Base-by-base conservation (phyloP, 2,113 vertebrate genomes). In the Nasalis larvatus region DNA sequence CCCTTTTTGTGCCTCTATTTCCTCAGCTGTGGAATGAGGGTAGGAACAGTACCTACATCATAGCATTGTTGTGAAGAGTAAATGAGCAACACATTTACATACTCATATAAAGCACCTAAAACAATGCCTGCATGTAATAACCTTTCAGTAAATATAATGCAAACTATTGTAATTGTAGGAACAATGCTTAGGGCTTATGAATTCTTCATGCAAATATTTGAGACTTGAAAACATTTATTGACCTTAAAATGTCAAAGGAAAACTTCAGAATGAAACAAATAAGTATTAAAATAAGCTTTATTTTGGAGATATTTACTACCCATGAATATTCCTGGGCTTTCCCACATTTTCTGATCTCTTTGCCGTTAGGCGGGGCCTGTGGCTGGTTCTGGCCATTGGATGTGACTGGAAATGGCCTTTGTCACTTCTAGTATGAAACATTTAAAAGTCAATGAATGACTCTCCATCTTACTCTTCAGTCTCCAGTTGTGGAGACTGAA, bases 201-300 rank as follows among this genome's bases (percentile, higher is more conserved):
- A 35, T 6, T 58, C 25, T 95, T 88, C 35, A 9, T 68, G 47
- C 40, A 68, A 21, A 27, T 49, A 32, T 35, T 35, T 54, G 40
- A 74, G 17, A 63, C 56, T 52, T 88, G 69, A 47, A 84, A 84
- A 35, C 25, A 25, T 2, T 21, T 20, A 80, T 47, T 85, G 73
- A 9, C 54, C 81, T 60, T 81, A 58, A 94, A 74, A 74, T 73
- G 52, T 6, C 58, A 95, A 85, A 97, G 63, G 23, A 84, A 91
- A 91, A 80, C 30, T 47, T 49, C 42, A 90, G 80, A 87, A 83
- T 54, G 47, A 69, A 69, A 68, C 73, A 47, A 76, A 32, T 27
- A 14, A 63, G 23, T 49, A 40, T 54, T 52, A 93, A 49, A 32
- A 27, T 30, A 68, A 17, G 16, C 73, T 45, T 68, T 58, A 3